Percentiles rank a stretch among this genome's conserved stretches.
Conservation (phyloP, 2,888 invertebrate genomes). For the Cylindroiulus punctatus region DNA sequence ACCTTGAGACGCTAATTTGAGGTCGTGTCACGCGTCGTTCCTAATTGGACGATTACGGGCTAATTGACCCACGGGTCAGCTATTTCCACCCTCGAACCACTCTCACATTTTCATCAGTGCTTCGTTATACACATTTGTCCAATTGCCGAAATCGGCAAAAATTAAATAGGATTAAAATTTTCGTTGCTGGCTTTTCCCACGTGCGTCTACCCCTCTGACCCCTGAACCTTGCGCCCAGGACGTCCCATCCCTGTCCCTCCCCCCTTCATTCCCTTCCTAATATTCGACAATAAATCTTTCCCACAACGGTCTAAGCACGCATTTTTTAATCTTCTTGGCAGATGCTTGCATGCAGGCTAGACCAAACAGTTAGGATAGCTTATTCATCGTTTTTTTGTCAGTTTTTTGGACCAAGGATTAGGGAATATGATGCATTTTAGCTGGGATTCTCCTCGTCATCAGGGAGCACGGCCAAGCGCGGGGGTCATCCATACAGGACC, state of each 20-base stretch:
- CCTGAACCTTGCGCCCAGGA: not conserved
- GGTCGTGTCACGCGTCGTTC: not conserved
- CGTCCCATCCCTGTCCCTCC: not conserved
- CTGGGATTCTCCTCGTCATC: too few relatives aligned
- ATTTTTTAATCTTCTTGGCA: slow-evolving; percentile 53
- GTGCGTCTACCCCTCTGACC: not conserved
- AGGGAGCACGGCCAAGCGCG: too few relatives aligned
- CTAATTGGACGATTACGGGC: slow-evolving; percentile 9
- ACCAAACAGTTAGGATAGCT: not conserved
- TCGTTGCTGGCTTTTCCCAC: slow-evolving; percentile 23
- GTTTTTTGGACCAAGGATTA: not conserved
- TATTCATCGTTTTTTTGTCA: not conserved
- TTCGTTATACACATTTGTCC: not conserved
- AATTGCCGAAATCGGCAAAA: not conserved
- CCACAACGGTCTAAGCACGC: slow-evolving; percentile 24
- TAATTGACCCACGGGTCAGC: slow-evolving; percentile 31
- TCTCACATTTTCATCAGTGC: not conserved
- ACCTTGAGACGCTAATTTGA: not conserved
- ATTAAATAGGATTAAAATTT: not conserved
- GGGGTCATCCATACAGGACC: too few relatives aligned
- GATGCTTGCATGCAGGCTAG: slow-evolving; percentile 4
- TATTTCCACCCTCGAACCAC: not conserved
- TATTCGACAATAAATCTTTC: slow-evolving; percentile 47
- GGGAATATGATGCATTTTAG: too few relatives aligned
- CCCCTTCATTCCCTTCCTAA: not conserved